Percentiles rank a stretch among this genome's conserved stretches.
Conservation (phyloP, 2,797 vertebrate genomes). For the Microctenopoma steveboyesi region DNA sequence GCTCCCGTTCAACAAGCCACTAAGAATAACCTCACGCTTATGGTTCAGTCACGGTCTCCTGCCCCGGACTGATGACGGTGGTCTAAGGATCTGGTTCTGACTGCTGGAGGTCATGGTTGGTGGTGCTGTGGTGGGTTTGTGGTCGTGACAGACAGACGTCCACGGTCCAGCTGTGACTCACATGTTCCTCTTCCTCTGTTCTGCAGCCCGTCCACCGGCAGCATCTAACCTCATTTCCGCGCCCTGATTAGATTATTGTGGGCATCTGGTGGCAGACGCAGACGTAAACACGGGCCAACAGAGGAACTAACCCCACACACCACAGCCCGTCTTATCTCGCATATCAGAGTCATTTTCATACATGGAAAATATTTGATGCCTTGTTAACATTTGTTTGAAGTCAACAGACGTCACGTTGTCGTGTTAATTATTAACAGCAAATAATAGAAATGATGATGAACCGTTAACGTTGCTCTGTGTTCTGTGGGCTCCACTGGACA, state of each 20-base stretch:
- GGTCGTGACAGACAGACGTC: slow-evolving; percentile 5
- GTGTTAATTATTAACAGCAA: no score
- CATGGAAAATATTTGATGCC: not conserved
- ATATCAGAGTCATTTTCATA: not conserved
- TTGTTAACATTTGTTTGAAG: no score
- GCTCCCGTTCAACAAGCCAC: slow-evolving; percentile 50
- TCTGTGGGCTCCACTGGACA: no score
- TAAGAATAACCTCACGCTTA: slow-evolving; percentile 54
- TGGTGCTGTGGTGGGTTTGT: no score
- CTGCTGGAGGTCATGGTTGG: no score
- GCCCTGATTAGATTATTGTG: slow-evolving; percentile 52
- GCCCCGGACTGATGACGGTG: no score
- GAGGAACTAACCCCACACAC: slow-evolving; percentile 11
- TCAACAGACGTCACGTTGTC: no score
- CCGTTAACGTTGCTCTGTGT: no score
- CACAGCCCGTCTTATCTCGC: no score
- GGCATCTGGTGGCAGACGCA: slow-evolving; percentile 32
- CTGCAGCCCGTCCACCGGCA: slow-evolving; percentile 1
- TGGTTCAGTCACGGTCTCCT: not conserved
- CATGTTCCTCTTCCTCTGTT: slow-evolving; percentile 4
- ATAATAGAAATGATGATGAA: no score
- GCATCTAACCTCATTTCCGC: slow-evolving; percentile 50
- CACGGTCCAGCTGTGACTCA: not conserved
- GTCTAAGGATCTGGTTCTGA: no score
- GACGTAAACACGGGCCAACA: not conserved